Base-by-base conservation (phyloP, 2,888 invertebrate genomes). In the Metallyticus violacea region DNA sequence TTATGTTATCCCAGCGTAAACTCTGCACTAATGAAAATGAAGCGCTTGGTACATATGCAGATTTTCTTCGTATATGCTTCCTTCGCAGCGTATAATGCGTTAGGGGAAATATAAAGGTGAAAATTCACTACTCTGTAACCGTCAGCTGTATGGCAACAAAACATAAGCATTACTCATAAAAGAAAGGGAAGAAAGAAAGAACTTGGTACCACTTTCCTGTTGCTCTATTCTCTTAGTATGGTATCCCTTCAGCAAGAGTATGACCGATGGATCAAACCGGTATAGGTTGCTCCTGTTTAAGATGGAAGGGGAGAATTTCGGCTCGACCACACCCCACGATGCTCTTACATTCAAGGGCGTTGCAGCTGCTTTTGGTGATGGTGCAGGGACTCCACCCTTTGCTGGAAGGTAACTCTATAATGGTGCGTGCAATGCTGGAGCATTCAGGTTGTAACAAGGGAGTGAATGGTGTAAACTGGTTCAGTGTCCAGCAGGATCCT, bases 241-340 rank as follows among this genome's bases (percentile, higher is more conserved):
- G n/a, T n/a, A n/a, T n/a, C n/a, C n/a, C n/a, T n/a, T n/a, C n/a
- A n/a, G n/a, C n/a, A n/a, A n/a, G 26, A 81, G 26, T 9, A 26
- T 26, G 26, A n/a, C 40, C 40, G 26, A 81, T 26, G 22, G 83
- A 83, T 83, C 27, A 83, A 29, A 83, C 83, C 81, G 81, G 81
- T 81, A 81, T 81, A 62, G 40, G 40, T 62, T 62, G 40, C 40
- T 62, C 3, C 4, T n/a, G n/a, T n/a, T n/a, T n/a, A n/a, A n/a
- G n/a, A n/a, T n/a, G n/a, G n/a, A n/a, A n/a, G n/a, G n/a, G n/a
- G n/a, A n/a, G n/a, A n/a, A n/a, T n/a, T n/a, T 4, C 40, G 2
- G 40, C 25, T 4, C 28, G 76, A 77, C 83, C 83, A 83, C 83
- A 83, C 83, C 83, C 83, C 83, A 77, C 25, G 26, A 77, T 77